phyloP scores from a whole-genome alignment of 2,797 vertebrate species.

The Pangasius larnaudii region DNA sequence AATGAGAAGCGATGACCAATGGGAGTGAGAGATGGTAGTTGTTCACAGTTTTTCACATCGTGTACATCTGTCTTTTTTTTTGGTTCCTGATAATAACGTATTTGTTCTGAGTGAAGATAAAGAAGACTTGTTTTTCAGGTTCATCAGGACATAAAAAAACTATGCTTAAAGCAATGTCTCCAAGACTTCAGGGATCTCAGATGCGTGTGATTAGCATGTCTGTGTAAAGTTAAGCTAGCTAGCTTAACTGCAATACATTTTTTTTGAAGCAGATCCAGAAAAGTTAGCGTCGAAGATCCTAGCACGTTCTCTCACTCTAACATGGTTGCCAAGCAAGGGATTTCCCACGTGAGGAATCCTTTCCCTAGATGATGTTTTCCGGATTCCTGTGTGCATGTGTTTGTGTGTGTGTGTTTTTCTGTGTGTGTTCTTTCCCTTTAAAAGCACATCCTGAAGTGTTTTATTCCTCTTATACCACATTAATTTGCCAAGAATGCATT shows the following conservation, averaged over 20 bases:
- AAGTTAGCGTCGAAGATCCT: neutral
- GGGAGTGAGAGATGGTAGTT: neutral
- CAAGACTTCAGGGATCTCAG: neutral
- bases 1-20: neutral
- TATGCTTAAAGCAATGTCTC: neutral
- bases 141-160: neutral
- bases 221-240: neutral
- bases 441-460: neutral
- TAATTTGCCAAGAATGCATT: no score
- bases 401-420: neutral
- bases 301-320: constrained; percentile 60
- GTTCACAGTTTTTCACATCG: no score
- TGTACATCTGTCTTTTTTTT: neutral
- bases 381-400: neutral
- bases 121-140: neutral
- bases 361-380: neutral
- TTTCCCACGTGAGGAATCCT: neutral
- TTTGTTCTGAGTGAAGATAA: neutral
- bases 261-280: neutral
- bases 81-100: neutral
- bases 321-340: constrained; percentile 40
- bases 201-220: neutral
- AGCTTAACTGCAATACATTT: neutral
- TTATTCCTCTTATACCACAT: neutral
- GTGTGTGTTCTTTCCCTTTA: neutral